A percentile compares a stretch with the other conserved stretches of the same genome.
Evolutionary conservation across 2,113 vertebrate species (phyloP).

Genomic region (Empidonax alnorum): DNA sequence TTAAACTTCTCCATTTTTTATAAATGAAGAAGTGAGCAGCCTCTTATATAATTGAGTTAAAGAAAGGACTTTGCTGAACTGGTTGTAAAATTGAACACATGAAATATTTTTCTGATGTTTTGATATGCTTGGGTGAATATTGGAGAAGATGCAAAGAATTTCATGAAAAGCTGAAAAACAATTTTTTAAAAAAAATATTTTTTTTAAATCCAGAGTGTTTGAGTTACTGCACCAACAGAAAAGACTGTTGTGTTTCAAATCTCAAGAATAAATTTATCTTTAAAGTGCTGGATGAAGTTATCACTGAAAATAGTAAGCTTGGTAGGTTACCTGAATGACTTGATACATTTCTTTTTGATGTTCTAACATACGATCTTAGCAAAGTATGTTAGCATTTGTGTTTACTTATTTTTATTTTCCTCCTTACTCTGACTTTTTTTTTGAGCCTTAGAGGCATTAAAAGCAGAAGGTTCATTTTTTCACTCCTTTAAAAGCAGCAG

Average conservation of each 20-base stretch:
- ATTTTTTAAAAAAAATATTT: rapidly evolving
- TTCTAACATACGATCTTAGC: background rate
- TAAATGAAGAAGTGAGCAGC: background rate
- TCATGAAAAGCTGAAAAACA: background rate
- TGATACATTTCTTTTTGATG: background rate
- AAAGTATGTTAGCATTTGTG: background rate
- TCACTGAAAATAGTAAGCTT: background rate
- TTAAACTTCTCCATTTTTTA: background rate
- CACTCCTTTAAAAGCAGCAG: background rate
- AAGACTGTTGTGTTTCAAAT: background rate
- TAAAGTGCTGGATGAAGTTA: background rate
- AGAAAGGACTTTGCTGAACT: background rate
- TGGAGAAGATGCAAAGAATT: background rate
- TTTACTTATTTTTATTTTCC: background rate
- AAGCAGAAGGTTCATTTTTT: background rate
- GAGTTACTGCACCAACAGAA: background rate
- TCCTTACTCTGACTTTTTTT: background rate
- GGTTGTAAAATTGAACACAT: background rate
- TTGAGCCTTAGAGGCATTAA: background rate
- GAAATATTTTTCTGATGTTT: background rate
- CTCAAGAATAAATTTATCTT: background rate
- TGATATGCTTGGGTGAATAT: background rate
- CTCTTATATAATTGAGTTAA: background rate
- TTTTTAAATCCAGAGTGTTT: background rate
- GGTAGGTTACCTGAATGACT: background rate